Base-by-base conservation (phyloP, 2,797 vertebrate species). In the Clarias pachynema region DNA sequence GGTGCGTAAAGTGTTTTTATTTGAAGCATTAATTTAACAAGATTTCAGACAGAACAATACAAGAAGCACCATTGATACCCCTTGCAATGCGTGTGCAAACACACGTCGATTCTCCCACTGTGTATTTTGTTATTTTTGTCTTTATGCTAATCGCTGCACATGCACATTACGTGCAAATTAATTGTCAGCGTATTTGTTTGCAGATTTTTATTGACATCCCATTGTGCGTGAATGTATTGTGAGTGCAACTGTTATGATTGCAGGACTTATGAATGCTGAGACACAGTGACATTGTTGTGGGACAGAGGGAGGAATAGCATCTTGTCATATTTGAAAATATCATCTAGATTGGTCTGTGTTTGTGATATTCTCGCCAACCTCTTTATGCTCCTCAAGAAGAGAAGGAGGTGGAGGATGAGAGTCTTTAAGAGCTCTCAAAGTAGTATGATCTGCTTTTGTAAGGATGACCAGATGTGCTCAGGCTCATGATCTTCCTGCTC, bases 51-150 rank as follows among this genome's bases (percentile, higher is more conserved):
- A n/a, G 5, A 44, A 56, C 22, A 70, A 60, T 60, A 34, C 26
- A 24, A 65, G 59, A 72, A 59, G 56, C 78, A 77, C 83, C 34
- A 20, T 22, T n/a, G 69, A 40, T 60, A 62, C 24, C 26, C 65
- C 72, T 65, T 49, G 37, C 24, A 75, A 60, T 18, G 5, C 37
- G 16, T 72, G 59, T 20, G 24, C 56, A 77, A 78, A 78, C 68
- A 73, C 68, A 31, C 18, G 20, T 44, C 26, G 59, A 20, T 84
- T 75, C 81, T 59, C 74, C 62, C 70, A 73, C 70, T 73, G 62
- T 5, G 87, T 34, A 77, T 88, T 79, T 84, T 84, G 86, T 79
- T 85, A 53, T 88, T 82, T 89, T 84, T 83, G 81, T 87, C 4
- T 79, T 85, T 77, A 59, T 62, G 72, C 81, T 85, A 87, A 83